Evolutionary conservation across 2,797 vertebrate species (phyloP), one percentile per base, ranked within the genome.

Genomic region (Muscicapa comitata): DNA sequence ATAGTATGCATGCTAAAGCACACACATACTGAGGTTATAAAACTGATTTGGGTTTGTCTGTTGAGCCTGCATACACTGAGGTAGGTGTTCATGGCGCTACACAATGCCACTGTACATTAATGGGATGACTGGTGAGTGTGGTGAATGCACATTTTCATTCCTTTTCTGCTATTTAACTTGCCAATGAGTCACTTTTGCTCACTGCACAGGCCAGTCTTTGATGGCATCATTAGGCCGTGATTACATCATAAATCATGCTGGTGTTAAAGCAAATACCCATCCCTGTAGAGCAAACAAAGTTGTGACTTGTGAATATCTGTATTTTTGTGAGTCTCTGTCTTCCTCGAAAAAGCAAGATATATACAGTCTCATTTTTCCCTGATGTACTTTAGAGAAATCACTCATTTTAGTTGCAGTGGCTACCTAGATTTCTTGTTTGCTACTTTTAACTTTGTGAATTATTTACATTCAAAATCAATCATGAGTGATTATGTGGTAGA

Each of bases 171-270:
- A 10, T 51, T 83, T 92, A 72, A 78, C 82, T 75, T 90, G 76
- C 50, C 61, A 90, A 13, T 83, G 85, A 96, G 91, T 87, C 90
- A 88, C 33, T 90, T 55, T 21, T 38, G 38, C 45, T 83, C 62
- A 51, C 13, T 58, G 17, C 70, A 83, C 50, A 80, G 85, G 72
- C 65, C 70, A 72, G 45, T 58, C 50, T 83, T 86, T 68, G 81
- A 77, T 54, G 80, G 79, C 73, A 88, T 83, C 68, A 48, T 95
- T 72, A 95, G 85, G 35, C 50, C 16, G 68, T 45, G 90, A 88
- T 94, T 90, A 74, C 77, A 47, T 65, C 79, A 88, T 90, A 86
- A 90, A 94, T 91, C 85, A 82, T 31, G 24, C 17, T 23, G 35
- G 50, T 89, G 18, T 70, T 63, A 85, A 70, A 86, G 45, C 57